These are phyloP conservation scores for Polylopha cassiicola DNA, from an alignment of 2,888 invertebrate species.

Conservation along the genomic window DNA sequence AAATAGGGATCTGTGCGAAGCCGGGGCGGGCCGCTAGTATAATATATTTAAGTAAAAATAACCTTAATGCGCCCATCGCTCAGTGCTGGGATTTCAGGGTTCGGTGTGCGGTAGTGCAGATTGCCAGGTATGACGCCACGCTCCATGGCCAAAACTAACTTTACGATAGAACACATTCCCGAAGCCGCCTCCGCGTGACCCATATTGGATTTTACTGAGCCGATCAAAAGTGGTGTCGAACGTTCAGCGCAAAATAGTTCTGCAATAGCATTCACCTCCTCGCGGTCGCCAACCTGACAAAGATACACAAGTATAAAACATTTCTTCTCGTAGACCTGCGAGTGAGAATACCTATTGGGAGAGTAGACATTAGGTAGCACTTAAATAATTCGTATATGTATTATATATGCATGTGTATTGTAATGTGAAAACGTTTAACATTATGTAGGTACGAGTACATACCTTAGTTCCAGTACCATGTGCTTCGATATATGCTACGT, in stretches of 20 bases:
- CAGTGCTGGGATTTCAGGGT: constrained; percentile 92
- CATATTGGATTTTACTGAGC: constrained; percentile 99
- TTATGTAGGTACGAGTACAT: too few relatives aligned
- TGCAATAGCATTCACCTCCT: constrained; percentile 96
- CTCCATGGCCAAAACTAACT: constrained; percentile 96
- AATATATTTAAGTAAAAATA: constrained; percentile 26
- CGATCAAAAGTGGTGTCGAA: constrained; percentile 88
- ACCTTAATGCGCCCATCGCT: constrained; percentile 91
- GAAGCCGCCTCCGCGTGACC: constrained; percentile 98
- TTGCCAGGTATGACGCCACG: constrained; percentile 92
- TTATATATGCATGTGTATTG: too few relatives aligned
- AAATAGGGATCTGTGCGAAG: too few relatives aligned
- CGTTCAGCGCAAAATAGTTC: constrained; percentile 93
- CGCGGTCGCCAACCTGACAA: constrained; percentile 92
- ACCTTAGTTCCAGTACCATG: constrained; percentile 99
- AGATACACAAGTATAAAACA: not conserved
- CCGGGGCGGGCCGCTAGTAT: too few relatives aligned
- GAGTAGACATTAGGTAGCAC: not conserved
- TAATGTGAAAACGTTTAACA: too few relatives aligned
- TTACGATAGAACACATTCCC: constrained; percentile 93
- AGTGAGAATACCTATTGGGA: not conserved
- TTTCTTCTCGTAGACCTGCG: not conserved
- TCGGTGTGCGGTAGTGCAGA: constrained; percentile 91
- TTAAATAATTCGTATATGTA: too few relatives aligned
- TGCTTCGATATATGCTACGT: constrained; percentile 95